phyloP scores from a whole-genome alignment of 1,140 invertebrate genomes.

The Bombus cullumanus region DNA sequence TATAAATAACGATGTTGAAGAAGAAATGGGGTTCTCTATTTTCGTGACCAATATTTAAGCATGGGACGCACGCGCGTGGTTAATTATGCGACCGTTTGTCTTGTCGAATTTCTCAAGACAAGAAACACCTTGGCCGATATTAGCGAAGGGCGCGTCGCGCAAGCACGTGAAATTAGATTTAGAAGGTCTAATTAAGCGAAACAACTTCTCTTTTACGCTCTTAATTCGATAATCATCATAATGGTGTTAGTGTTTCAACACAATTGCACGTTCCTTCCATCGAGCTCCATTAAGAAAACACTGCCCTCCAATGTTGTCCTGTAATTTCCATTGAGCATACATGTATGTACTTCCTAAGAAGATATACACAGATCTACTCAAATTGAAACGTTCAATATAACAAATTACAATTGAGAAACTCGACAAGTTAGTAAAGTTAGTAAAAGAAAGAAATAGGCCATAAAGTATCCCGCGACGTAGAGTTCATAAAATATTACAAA shows the following conservation, averaged over 20 bases:
- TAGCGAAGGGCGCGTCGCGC: background rate
- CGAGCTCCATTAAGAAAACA: background rate
- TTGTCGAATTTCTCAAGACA: background rate
- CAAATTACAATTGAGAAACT: background rate
- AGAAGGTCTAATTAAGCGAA: background rate
- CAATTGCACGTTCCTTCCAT: background rate
- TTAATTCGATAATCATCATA: background rate
- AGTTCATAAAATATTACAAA: background rate
- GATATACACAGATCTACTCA: background rate
- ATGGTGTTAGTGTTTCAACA: background rate
- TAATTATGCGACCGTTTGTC: background rate
- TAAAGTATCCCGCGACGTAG: background rate
- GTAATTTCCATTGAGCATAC: background rate
- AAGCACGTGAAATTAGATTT: background rate
- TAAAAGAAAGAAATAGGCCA: background rate
- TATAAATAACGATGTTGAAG: background rate
- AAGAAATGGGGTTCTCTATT: conserved; percentile 17
- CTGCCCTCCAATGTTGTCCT: background rate
- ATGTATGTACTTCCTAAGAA: background rate
- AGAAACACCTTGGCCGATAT: background rate
- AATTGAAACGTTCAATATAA: background rate
- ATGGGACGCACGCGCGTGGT: background rate
- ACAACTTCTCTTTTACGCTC: too few species aligned
- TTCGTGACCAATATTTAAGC: background rate
- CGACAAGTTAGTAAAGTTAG: too few species aligned